Evolutionary conservation across 2,888 invertebrate genomes (phyloP), one percentile per base, ranked within the genome.

Genomic region (Xiphydria camelus): DNA sequence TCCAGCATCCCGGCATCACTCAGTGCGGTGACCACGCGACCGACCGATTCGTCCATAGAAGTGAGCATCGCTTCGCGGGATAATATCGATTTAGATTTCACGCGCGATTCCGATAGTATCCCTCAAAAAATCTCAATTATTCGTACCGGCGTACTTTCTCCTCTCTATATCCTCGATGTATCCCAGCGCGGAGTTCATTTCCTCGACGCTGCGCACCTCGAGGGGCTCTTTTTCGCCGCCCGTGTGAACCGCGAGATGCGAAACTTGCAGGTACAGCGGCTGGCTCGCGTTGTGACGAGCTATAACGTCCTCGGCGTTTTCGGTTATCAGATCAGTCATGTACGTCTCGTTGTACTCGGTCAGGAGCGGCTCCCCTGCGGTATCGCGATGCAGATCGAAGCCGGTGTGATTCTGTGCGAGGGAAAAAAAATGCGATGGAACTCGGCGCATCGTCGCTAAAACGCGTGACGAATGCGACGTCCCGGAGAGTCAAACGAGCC

Each of bases 241-340:
- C 0, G 87, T 80, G 68, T 95, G 95, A 0, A 88, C 85, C 0
- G 93, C 93, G 32, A 86, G 78, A 71, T 94, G 92, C 0, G 86
- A 82, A 32, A 95, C 63, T 76, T 90, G 83, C 50, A 95, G 76
- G 64, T 92, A 93, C 45, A 95, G 74, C 0, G 94, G 92, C 6
- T 71, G 71, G 23, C 77, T 66, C 0, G 59, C 57, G 50, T 86
- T 77, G 55, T 88, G 88, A 0, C 73, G 64, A 4, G 72, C 68
- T 41, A 89, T 87, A 2, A 87, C 79, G 38, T 79, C 77, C 29
- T 82, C 78, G 0, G 88, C 85, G 64, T 87, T 84, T 9, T 79
- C 66, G 1, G 84, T 86, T 48, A 89, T 82, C 22, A 89, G 65
- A 61, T 89, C 86, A 0, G 90, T 90, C 6, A 87, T 79, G 61